Evolutionary conservation across 2,797 vertebrate genomes (phyloP).

Genomic region (Pangasius macronema): DNA sequence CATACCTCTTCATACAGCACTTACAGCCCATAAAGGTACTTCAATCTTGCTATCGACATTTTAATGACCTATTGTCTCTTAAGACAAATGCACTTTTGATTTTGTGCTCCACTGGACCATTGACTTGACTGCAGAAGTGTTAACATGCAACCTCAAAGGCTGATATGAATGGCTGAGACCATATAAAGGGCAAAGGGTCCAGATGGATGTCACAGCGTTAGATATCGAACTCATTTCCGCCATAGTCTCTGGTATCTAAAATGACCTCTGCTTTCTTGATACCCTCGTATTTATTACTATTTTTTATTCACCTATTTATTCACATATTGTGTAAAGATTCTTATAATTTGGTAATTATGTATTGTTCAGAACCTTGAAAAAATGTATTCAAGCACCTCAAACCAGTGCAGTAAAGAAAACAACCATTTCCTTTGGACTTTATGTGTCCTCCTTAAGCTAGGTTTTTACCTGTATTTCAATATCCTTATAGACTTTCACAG

Average conservation of each 20-base stretch:
- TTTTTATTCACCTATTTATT: background rate
- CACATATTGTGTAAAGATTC: background rate
- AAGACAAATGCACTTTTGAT: conserved; percentile 47
- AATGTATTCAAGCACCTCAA: background rate
- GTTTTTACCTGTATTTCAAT: background rate
- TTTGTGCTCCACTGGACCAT: background rate
- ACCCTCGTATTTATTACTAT: background rate
- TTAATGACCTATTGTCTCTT: conserved; percentile 44
- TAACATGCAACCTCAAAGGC: background rate
- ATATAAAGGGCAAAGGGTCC: conserved; percentile 26
- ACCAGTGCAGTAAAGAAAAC: background rate
- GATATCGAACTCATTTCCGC: background rate
- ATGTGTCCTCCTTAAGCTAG: background rate
- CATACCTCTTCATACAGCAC: conserved; percentile 11
- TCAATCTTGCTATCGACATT: conserved; percentile 39
- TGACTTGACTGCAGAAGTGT: background rate
- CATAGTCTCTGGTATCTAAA: background rate
- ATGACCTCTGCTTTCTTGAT: background rate
- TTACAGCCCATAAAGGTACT: conserved; percentile 29
- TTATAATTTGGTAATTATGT: background rate
- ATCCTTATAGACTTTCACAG: background rate
- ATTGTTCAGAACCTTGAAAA: background rate
- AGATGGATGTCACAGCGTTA: conserved; percentile 5
- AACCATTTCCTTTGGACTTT: background rate
- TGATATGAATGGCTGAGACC: background rate